Evolutionary conservation across 2,888 invertebrate genomes (phyloP).

Genomic region (Heliothis peltigera): DNA sequence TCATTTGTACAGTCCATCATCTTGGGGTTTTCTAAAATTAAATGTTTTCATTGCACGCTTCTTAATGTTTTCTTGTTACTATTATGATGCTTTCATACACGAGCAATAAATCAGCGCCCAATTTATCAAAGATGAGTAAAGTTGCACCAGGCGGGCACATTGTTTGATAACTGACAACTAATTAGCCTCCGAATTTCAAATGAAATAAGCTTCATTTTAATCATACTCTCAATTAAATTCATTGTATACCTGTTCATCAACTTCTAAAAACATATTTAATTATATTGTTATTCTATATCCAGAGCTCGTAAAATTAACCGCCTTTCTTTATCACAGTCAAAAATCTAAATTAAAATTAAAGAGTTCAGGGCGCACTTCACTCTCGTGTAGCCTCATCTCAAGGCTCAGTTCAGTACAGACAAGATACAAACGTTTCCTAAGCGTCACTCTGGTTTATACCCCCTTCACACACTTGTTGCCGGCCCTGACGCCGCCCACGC

Average conservation of each 20-base stretch:
- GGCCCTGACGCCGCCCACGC: neutral
- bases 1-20: no score
- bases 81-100: neutral
- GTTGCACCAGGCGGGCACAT: no score
- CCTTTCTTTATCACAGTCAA: neutral
- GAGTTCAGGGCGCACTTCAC: neutral
- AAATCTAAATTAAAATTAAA: neutral
- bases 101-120: neutral
- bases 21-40: no score
- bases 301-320: neutral
- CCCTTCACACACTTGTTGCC: neutral
- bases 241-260: neutral
- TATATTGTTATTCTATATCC: neutral
- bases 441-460: no score
- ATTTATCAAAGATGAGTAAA: neutral
- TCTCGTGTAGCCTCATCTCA: neutral
- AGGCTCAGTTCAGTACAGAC: neutral
- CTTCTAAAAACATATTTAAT: neutral
- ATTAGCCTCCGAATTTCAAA: neutral
- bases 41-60: no score
- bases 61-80: neutral
- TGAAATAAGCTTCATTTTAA: constrained; percentile 7
- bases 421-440: no score
- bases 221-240: neutral
- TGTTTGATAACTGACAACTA: neutral